Base-by-base conservation (phyloP, 2,888 invertebrate genomes). In the Nineta flava region DNA sequence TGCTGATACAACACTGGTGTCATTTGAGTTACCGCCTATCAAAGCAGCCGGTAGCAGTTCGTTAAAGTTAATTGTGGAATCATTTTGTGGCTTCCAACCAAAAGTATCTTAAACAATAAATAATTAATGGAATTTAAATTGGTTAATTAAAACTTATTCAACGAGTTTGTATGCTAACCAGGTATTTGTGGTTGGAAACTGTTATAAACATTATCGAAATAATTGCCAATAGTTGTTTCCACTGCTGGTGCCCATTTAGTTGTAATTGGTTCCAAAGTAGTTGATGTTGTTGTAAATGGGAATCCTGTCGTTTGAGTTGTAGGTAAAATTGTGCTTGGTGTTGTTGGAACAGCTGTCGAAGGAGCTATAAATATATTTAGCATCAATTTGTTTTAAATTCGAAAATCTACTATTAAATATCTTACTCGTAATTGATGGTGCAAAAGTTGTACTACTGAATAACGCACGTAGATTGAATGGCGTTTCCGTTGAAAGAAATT, bases 291-390 rank as follows among this genome's bases (percentile, higher is more conserved):
- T 19, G 60, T 59, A 26, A 26, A 26, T 6, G 26, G 26, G 7
- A 26, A 26, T 46, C 50, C 42, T 46, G 59, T 60, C 35, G 60
- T 51, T 13, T 59, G 58, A 21, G 59, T 57, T 17, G 50, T 50
- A 13, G 34, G 43, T 32, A 44, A 31, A 46, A 34, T 41, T 16
- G 31, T 48, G 9, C 17, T 55, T 13, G 58, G 56, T 13, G 57
- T 56, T 10, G 51, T 51, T 19, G 57, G 57, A 7, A 71, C 71
- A 16, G 72, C 69, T 58, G 72, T 69, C 58, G 65, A 63, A 57
- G 57, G 62, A 55, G 60, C 60, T 50, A 19, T 57, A 56, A 38
- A 38, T 38, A 10, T 6, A 13, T 12, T 15, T 6, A 38, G n/a
- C 7, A 4, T 10, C 35, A 35, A n/a, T 35, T 35, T 35, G 35